A percentile compares a stretch with the other conserved stretches of the same genome.
These are phyloP conservation scores for Pristiophorus japonicus DNA, from an alignment of 2,113 vertebrate species.

Conservation along the genomic window DNA sequence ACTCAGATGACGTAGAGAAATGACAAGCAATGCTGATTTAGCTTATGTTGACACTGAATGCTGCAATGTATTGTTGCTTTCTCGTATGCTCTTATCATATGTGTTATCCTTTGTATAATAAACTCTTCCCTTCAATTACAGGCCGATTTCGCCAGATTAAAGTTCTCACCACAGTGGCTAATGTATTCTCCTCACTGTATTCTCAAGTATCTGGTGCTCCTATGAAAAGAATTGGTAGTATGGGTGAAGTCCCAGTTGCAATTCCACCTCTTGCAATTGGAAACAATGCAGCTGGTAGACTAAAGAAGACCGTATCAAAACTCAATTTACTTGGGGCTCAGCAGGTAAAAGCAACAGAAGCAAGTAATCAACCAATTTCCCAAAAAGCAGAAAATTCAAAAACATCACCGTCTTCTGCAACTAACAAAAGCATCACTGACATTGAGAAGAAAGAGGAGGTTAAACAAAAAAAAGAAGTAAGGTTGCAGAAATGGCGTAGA, in stretches of 20 bases:
- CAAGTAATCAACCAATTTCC: conserved; percentile 33
- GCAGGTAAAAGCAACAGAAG: conserved; percentile 44
- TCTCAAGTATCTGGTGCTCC: conserved; percentile 89
- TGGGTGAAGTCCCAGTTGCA: conserved; percentile 55
- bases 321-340: conserved; percentile 62
- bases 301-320: conserved; percentile 78
- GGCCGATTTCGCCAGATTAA: conserved; percentile 97
- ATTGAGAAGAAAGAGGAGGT: conserved; percentile 51
- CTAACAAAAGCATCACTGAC: not conserved
- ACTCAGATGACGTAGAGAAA: not conserved
- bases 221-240: conserved; percentile 71
- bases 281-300: conserved; percentile 68
- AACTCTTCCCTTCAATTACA: conserved; percentile 44
- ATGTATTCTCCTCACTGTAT: conserved; percentile 91
- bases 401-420: conserved; percentile 2
- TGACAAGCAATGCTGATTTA: no score
- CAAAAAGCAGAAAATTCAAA: conserved; percentile 51
- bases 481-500: conserved; percentile 58
- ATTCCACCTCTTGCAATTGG: conserved; percentile 55
- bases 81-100: not conserved
- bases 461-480: conserved; percentile 51
- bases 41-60: not conserved
- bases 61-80: not conserved
- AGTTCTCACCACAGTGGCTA: conserved; percentile 91
- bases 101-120: not conserved